phyloP scores from a whole-genome alignment of 2,113 vertebrate genomes.

The Spea bombifrons region DNA sequence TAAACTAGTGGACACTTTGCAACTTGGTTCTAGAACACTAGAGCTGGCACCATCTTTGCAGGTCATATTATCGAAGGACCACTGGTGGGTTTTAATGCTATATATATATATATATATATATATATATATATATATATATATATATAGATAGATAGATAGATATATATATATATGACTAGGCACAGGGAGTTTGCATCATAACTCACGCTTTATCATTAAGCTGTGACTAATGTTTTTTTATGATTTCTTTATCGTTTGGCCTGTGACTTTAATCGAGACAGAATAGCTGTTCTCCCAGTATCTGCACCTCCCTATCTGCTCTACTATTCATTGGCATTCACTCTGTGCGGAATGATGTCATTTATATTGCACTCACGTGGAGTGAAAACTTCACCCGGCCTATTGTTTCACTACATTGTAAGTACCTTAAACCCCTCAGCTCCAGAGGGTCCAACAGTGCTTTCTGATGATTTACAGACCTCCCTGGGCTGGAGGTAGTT shows the following conservation, averaged over 20 bases:
- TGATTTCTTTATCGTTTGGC: neutral
- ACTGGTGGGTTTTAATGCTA: no score
- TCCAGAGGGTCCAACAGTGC: constrained; percentile 39
- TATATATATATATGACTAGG: no score
- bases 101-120: no score
- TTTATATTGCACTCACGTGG: neutral
- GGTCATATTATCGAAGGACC: no score
- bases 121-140: no score
- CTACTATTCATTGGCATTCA: no score
- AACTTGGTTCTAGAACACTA: no score
- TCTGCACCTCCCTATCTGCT: neutral
- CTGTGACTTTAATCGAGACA: neutral
- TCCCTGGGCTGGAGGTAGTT: constrained; percentile 34
- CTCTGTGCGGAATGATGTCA: no score
- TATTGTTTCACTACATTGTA: neutral
- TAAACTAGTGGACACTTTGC: no score
- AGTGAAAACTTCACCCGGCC: neutral
- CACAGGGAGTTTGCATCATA: neutral
- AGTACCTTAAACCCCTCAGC: constrained; percentile 39
- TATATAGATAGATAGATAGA: no score
- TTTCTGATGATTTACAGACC: constrained; percentile 46
- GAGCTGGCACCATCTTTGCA: no score
- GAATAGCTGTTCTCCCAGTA: neutral
- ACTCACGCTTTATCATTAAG: neutral
- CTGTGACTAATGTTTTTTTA: neutral